Evolutionary conservation across 2,888 invertebrate genomes (phyloP), one percentile per base, ranked within the genome.

Genomic region (Alsophila aescularia): DNA sequence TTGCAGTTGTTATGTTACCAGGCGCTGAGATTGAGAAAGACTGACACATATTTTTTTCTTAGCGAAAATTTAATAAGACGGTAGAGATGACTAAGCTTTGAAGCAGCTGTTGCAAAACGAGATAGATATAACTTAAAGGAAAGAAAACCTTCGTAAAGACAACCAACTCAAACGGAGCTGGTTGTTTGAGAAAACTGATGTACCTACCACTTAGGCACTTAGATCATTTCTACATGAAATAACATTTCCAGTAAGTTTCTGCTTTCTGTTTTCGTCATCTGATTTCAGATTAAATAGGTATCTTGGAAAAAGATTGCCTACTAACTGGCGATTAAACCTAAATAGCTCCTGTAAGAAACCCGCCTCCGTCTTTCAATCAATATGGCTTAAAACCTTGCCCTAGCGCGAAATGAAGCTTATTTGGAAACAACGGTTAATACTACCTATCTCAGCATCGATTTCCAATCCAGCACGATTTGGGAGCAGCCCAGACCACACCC

Each of bases 1-100:
- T 82, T 86, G 88, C 87, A 69, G 70, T 75, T 69, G 53, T 61
- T 34, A 74, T 76, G 74, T 62, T 58, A 63, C 62, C 75, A 90
- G 90, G 90, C 87, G 83, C 67, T 80, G 14, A 40, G 36, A 2
- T 27, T 62, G 34, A 63, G 57, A 27, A n/a, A 24, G 1, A 24
- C 24, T 4, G 18, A 18, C 5, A n/a, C n/a, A n/a, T n/a, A n/a
- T n/a, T n/a, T n/a, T n/a, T n/a, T n/a, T n/a, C n/a, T n/a, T n/a
- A n/a, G n/a, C n/a, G n/a, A n/a, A n/a, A n/a, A n/a, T n/a, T n/a
- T n/a, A n/a, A n/a, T n/a, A n/a, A n/a, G n/a, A n/a, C n/a, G n/a
- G n/a, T n/a, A n/a, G n/a, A n/a, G n/a, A n/a, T n/a, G n/a, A n/a
- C n/a, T n/a, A n/a, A n/a, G n/a, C n/a, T n/a, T n/a, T n/a, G n/a